Base-by-base conservation (phyloP, 2,113 vertebrate genomes). In the Pandion haliaetus region DNA sequence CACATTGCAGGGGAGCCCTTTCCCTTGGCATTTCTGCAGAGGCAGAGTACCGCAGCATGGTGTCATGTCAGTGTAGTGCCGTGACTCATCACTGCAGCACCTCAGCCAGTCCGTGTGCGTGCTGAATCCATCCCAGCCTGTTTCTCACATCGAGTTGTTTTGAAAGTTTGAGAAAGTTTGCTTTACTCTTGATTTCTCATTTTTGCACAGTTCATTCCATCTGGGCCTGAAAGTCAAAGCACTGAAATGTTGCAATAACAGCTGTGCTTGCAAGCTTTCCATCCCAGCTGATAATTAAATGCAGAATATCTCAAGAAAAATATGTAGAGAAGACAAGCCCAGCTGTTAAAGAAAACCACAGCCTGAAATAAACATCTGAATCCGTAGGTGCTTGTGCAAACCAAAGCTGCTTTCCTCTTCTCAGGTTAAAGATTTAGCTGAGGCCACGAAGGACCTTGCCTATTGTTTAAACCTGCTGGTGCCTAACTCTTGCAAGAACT, bases 381-480 rank as follows among this genome's bases (percentile, higher is more conserved):
- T 66, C 57, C 72, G n/a, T 86, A 84, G 47, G 52, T 90, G 76
- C 65, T 77, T 66, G 65, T 86, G 57, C 76, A 88, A 50, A 89
- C 28, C 49, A 38, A 61, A 88, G 44, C 83, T 26, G 14, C 25
- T 80, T 42, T 85, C 28, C n/a, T 58, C 36, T 77, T 59, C 57
- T 87, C 67, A 58, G 61, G 72, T 94, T 85, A 76, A 86, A 87
- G n/a, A 79, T 78, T 85, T 70, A 82, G 71, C 63, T 70, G 65
- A 72, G 70, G 70, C 91, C 80, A 93, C 2, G 1, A 25, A 70
- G 50, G 72, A 82, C 86, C 70, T 96, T 79, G 77, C 70, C 95
- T 91, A 74, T 96, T 96, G 91, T 96, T 93, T 96, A 90, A 97
- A 97, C 83, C 91, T 91, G 79, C 89, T 91, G 96, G 95, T 93